phyloP scores from a whole-genome alignment of 2,113 vertebrate genomes.

The Neofelis nebulosa region DNA sequence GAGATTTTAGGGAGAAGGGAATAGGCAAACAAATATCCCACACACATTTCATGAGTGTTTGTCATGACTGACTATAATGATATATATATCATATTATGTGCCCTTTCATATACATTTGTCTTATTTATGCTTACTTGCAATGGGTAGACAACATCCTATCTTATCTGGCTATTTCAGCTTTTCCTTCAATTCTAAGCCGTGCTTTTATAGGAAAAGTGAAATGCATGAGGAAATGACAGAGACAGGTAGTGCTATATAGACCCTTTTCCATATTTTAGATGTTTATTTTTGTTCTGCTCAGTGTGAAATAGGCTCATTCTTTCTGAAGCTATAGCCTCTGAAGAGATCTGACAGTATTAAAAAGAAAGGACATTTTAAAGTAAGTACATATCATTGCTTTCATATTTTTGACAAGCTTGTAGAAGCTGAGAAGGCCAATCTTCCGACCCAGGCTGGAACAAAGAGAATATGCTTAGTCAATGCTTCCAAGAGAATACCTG shows the following conservation, averaged over 20 bases:
- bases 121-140: background rate
- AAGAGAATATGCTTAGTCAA: conserved; percentile 68
- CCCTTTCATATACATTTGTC: conserved; percentile 12
- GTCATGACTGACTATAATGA: background rate
- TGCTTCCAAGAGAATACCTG: conserved; percentile 62
- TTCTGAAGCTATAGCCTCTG: conserved; percentile 66
- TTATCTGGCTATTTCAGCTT: background rate
- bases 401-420: conserved; percentile 68
- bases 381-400: conserved; percentile 68
- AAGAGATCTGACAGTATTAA: conserved; percentile 69
- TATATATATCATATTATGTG: background rate
- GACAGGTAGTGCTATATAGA: background rate
- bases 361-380: conserved; percentile 76
- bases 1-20: background rate
- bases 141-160: background rate
- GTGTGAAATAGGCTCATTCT: conserved; percentile 41
- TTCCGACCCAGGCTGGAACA: conserved; percentile 46
- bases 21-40: conserved; percentile 24
- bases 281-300: conserved; percentile 41
- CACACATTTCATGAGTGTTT: conserved; percentile 12
- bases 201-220: conserved; percentile 36
- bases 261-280: conserved; percentile 53
- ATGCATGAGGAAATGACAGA: background rate
- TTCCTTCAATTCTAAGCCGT: background rate
- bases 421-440: conserved; percentile 66